These are phyloP conservation scores for Asobara japonica DNA, from an alignment of 1,140 invertebrate genomes.

Conservation along the genomic window DNA sequence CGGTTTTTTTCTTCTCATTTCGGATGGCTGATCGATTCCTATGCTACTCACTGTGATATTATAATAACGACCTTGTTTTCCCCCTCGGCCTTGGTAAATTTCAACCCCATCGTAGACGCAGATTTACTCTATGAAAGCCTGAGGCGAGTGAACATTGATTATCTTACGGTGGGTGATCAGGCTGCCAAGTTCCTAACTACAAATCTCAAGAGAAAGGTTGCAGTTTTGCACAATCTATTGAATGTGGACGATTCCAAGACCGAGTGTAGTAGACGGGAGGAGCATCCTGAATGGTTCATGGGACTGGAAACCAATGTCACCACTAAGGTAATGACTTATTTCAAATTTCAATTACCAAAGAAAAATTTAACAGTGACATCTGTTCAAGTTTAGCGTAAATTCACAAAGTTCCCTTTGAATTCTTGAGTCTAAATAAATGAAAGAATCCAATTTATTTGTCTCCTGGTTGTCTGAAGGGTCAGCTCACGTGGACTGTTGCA, in stretches of 20 bases:
- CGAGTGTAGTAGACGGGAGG: constrained; percentile 67
- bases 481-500: too few relatives aligned
- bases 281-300: constrained; percentile 80
- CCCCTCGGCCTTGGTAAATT: constrained; percentile 12
- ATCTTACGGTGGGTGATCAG: constrained; percentile 70
- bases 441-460: too few relatives aligned
- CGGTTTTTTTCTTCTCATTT: neutral
- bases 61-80: constrained; percentile 8
- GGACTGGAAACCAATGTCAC: constrained; percentile 74
- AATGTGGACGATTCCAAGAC: constrained; percentile 68
- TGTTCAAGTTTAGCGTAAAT: too few relatives aligned
- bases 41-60: constrained; percentile 22
- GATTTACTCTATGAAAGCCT: constrained; percentile 71
- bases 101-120: constrained; percentile 62
- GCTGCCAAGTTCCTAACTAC: constrained; percentile 73
- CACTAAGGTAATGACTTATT: constrained; percentile 68
- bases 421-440: too few relatives aligned
- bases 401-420: too few relatives aligned
- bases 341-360: neutral
- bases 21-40: neutral
- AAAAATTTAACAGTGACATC: neutral
- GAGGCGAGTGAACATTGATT: constrained; percentile 72
- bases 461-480: too few relatives aligned
- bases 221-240: constrained; percentile 60
- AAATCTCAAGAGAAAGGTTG: constrained; percentile 73